Evolutionary conservation across 2,113 vertebrate species (phyloP), one percentile per base, ranked within the genome.

Genomic region (Bungarus multicinctus): DNA sequence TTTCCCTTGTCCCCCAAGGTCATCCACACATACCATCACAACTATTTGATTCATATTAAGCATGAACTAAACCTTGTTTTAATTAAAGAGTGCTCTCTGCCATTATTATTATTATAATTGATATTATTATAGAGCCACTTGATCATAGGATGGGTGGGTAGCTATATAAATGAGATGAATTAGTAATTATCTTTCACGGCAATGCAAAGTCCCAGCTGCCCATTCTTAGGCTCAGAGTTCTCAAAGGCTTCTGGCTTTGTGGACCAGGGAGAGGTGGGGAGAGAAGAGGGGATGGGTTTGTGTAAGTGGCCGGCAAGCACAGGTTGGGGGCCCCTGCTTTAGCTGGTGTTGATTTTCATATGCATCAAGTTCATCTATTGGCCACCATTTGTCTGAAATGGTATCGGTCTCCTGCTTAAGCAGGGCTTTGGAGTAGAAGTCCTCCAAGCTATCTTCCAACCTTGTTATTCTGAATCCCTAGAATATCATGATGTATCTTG

Each of bases 181-280:
- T 9, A 60, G 58, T 27, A 34, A 69, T 18, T 34, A 69, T 69
- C 30, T 69, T 69, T n/a, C 12, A 16, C 12, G 18, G n/a, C 30
- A 69, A 69, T 34, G 30, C 64, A 69, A 69, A 69, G 30, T 34
- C 64, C 5, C 64, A 69, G 64, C 64, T 69, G 30, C 14, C n/a
- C 14, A 1, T 69, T 34, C 12, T 34, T 69, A 34, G 14, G 30
- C 64, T 69, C 64, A 69, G 5, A 69, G 30, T 69, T 34, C 14
- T 30, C 64, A 27, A 60, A 60, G 1, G 30, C n/a, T 69, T 34
- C 30, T 34, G 30, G 64, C 64, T 69, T 69, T 69, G 5, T 16
- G 2, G 64, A 64, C 27, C 3, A 10, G 30, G 12, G 30, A 4
- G 11, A 0, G 1, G 25, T 3, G 30, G 4, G 12, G 10, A 27